Conservation (phyloP, 1,140 invertebrate genomes). For the Aphidius ervi region DNA sequence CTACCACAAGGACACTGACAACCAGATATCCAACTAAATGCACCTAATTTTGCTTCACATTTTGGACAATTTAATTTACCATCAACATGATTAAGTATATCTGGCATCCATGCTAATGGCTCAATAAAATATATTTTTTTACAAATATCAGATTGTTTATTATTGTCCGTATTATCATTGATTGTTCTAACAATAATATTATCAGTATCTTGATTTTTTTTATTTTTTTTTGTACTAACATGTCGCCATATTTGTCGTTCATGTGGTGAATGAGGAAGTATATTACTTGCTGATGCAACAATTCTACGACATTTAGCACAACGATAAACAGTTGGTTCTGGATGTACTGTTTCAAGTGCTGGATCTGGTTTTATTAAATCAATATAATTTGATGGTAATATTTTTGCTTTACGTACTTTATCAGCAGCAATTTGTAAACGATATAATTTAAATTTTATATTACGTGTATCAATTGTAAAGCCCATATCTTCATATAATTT, state of each 20-base stretch:
- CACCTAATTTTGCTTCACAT: conserved; percentile 73
- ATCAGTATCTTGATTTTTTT: conserved; percentile 29
- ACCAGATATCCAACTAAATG: conserved; percentile 76
- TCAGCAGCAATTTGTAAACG: conserved; percentile 73
- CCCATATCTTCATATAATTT: conserved; percentile 74
- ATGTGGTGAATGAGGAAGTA: conserved; percentile 64
- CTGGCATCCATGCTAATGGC: conserved; percentile 77
- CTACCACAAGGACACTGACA: conserved; percentile 80
- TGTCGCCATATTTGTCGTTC: conserved; percentile 54
- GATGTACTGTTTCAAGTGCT: conserved; percentile 66
- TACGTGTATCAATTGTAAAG: conserved; percentile 64
- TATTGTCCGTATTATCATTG: conserved; percentile 30
- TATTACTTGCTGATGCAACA: conserved; percentile 72
- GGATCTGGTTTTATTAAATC: conserved; percentile 78
- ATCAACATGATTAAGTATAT: conserved; percentile 63
- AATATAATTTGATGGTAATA: conserved; percentile 71
- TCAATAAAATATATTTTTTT: conserved; percentile 74
- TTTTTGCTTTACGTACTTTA: conserved; percentile 76
- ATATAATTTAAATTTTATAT: conserved; percentile 73
- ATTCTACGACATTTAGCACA: conserved; percentile 76
- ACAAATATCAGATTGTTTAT: conserved; percentile 53
- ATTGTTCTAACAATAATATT: conserved; percentile 28
- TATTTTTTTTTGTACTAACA: conserved; percentile 38
- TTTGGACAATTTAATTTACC: conserved; percentile 82
- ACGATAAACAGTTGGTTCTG: conserved; percentile 75